phyloP scores from a whole-genome alignment of 2,888 invertebrate genomes.

The Sycophila texana region DNA sequence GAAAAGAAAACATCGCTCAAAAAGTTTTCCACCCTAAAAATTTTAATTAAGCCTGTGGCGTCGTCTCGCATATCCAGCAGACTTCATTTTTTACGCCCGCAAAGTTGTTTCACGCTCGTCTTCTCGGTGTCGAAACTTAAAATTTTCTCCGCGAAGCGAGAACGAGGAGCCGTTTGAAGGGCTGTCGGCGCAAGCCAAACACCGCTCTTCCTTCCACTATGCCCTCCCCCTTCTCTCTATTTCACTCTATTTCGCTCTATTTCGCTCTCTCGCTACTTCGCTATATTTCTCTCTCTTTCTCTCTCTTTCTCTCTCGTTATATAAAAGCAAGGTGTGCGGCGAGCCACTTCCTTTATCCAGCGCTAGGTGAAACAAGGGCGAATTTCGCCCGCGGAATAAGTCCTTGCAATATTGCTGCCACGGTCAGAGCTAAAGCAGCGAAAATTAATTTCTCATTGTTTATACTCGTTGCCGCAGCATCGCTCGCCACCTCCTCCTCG shows the following conservation, averaged over 20 bases:
- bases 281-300: neutral
- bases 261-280: neutral
- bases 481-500: neutral
- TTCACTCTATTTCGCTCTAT: no score
- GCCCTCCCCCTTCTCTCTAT: no score
- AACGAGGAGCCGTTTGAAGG: no score
- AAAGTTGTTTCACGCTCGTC: no score
- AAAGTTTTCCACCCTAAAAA: no score
- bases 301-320: neutral
- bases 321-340: conserved; percentile 19
- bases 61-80: no score
- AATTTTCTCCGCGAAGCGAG: no score
- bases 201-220: no score
- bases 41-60: no score
- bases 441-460: conserved; percentile 41
- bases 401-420: neutral
- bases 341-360: conserved; percentile 15
- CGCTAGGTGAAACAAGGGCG: conserved; percentile 16
- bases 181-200: neutral
- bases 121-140: no score
- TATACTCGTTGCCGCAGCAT: neutral
- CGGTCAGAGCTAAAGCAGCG: neutral
- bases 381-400: neutral
- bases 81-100: no score
- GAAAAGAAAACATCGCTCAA: no score